These are phyloP conservation scores for Tetheella fluctuosa DNA, from an alignment of 2,888 invertebrate species.

Conservation along the genomic window DNA sequence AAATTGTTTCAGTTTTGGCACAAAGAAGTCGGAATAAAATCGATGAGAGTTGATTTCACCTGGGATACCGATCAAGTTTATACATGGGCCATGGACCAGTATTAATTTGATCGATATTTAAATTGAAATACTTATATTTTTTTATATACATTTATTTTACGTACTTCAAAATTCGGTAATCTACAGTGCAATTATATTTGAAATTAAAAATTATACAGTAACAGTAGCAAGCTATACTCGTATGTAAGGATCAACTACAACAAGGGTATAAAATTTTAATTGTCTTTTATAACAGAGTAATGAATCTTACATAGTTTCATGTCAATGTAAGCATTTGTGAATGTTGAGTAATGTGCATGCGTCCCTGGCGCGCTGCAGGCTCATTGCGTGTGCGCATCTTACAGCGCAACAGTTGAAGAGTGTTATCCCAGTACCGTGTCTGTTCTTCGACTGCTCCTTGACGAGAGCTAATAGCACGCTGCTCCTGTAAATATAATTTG, in stretches of 20 bases:
- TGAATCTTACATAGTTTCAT: constrained; percentile 35
- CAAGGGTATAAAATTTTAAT: not conserved
- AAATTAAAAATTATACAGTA: constrained; percentile 17
- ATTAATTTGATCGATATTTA: too few relatives aligned
- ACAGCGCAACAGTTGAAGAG: constrained; percentile 78
- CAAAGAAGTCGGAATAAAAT: too few relatives aligned
- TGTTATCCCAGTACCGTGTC: constrained; percentile 71
- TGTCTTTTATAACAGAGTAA: not conserved
- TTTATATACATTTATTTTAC: too few relatives aligned
- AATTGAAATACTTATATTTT: too few relatives aligned
- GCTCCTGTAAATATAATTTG: constrained; percentile 57
- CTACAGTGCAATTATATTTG: constrained; percentile 17
- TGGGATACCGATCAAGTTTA: too few relatives aligned
- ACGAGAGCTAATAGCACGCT: constrained; percentile 72
- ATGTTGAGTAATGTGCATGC: constrained; percentile 85
- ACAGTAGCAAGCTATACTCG: constrained; percentile 8
- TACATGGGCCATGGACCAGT: too few relatives aligned
- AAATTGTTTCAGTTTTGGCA: too few relatives aligned
- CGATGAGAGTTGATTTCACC: too few relatives aligned
- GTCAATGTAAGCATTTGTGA: constrained; percentile 86
- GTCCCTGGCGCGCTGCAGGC: constrained; percentile 78
- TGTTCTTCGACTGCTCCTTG: constrained; percentile 79
- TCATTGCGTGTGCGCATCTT: constrained; percentile 82
- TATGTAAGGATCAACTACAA: constrained; percentile 14
- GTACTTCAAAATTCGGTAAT: too few relatives aligned